Conservation (phyloP, 2,113 vertebrate species). For the Psammodynastes pulverulentus region DNA sequence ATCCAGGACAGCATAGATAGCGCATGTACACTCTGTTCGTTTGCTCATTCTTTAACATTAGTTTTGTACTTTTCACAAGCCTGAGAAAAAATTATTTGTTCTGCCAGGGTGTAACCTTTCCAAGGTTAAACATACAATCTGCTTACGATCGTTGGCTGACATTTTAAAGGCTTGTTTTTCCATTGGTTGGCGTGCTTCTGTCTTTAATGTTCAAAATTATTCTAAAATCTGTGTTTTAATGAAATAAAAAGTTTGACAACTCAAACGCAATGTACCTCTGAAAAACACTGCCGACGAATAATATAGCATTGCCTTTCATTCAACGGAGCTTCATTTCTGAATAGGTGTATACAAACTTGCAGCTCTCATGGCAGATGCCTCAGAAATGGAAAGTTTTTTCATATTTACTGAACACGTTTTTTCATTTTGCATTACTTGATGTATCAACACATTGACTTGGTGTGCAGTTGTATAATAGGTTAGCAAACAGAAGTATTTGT, state of each 20-base stretch:
- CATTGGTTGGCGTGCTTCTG: background rate
- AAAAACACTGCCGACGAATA: background rate
- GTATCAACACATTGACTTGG: background rate
- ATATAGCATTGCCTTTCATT: background rate
- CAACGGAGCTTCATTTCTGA: background rate
- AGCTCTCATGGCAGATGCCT: background rate
- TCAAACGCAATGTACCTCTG: too few species aligned
- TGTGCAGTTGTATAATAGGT: background rate
- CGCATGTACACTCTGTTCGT: slow-evolving; percentile 29
- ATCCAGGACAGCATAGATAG: background rate
- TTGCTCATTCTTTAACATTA: slow-evolving; percentile 20
- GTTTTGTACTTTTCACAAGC: slow-evolving; percentile 27
- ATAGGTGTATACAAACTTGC: background rate
- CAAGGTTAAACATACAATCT: slow-evolving; percentile 35
- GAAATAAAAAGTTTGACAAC: background rate
- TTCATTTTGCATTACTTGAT: background rate
- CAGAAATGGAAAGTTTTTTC: background rate
- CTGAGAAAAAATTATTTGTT: slow-evolving; percentile 47
- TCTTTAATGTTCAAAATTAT: background rate
- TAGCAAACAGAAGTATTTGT: background rate
- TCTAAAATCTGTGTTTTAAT: background rate
- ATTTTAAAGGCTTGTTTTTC: background rate
- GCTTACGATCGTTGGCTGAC: background rate
- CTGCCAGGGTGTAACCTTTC: slow-evolving; percentile 40
- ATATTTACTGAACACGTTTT: background rate